Evolutionary conservation across 2,113 vertebrate genomes (phyloP).

Genomic region (Dascyllus trimaculatus): DNA sequence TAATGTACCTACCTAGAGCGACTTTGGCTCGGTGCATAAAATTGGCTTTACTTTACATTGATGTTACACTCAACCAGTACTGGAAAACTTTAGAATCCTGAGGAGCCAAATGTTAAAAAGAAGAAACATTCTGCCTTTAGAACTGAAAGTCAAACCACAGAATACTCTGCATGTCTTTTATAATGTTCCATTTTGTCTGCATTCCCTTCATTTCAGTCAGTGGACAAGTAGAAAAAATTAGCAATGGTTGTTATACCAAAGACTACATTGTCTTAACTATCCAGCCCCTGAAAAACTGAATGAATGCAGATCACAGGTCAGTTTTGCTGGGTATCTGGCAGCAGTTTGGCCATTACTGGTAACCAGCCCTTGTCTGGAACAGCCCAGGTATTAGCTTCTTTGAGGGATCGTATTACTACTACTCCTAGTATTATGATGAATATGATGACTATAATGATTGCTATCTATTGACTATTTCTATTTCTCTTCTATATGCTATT

Average conservation of each 20-base stretch:
- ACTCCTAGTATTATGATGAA: constrained; percentile 85
- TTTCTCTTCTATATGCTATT: constrained; percentile 87
- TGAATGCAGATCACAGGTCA: constrained; percentile 8
- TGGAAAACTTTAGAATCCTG: too few species aligned
- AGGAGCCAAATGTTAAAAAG: too few species aligned
- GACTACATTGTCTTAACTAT: background rate
- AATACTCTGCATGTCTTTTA: too few species aligned
- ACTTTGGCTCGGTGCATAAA: background rate
- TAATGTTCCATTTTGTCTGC: background rate
- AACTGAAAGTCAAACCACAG: background rate
- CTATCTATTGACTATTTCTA: constrained; percentile 84
- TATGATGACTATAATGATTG: constrained; percentile 82
- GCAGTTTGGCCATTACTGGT: too few species aligned
- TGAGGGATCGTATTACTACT: constrained; percentile 83
- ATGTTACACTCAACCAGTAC: too few species aligned
- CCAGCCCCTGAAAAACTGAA: background rate
- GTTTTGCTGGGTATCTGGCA: background rate
- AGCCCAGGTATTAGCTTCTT: constrained; percentile 80
- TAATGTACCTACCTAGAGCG: background rate
- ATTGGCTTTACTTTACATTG: too few species aligned
- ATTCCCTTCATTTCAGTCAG: background rate
- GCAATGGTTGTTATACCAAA: too few species aligned
- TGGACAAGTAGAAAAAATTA: background rate
- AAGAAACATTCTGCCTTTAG: too few species aligned
- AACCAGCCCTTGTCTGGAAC: constrained; percentile 75